These are phyloP conservation scores for Botia almorhae DNA, from an alignment of 2,797 vertebrate species.

Conservation along the genomic window DNA sequence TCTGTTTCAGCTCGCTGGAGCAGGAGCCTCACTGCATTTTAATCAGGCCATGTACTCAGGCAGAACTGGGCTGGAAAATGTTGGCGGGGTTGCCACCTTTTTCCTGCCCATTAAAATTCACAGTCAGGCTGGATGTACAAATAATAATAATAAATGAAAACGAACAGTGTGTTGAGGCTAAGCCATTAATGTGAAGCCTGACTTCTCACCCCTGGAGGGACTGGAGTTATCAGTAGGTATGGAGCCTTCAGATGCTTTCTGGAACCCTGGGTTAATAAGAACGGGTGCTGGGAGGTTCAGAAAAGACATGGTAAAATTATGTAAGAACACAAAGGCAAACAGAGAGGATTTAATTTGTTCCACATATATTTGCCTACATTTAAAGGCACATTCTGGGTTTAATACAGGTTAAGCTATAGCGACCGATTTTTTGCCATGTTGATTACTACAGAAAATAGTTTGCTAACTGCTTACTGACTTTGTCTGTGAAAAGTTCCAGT, in stretches of 20 bases:
- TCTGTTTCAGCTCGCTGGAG: constrained; percentile 70
- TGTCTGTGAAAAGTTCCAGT: background rate
- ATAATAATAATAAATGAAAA: constrained; percentile 75
- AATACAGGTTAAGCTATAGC: background rate
- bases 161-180: constrained; percentile 66
- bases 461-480: background rate
- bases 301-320: background rate
- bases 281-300: constrained; percentile 20
- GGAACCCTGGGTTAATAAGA: constrained; percentile 57
- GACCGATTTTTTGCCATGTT: background rate
- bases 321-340: constrained; percentile 6
- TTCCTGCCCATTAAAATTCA: constrained; percentile 72
- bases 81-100: constrained; percentile 63
- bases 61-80: constrained; percentile 78
- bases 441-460: background rate
- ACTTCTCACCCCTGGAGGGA: constrained; percentile 61
- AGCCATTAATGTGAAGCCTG: constrained; percentile 65
- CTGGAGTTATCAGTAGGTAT: constrained; percentile 51
- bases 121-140: constrained; percentile 70
- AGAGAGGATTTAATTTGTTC: constrained; percentile 39
- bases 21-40: constrained; percentile 73
- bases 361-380: constrained; percentile 32
- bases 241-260: constrained; percentile 38
- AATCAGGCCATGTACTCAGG: constrained; percentile 77
- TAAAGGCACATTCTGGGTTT: background rate